These are phyloP conservation scores for Meda fulgida DNA, from an alignment of 2,797 vertebrate genomes.

Conservation along the genomic window DNA sequence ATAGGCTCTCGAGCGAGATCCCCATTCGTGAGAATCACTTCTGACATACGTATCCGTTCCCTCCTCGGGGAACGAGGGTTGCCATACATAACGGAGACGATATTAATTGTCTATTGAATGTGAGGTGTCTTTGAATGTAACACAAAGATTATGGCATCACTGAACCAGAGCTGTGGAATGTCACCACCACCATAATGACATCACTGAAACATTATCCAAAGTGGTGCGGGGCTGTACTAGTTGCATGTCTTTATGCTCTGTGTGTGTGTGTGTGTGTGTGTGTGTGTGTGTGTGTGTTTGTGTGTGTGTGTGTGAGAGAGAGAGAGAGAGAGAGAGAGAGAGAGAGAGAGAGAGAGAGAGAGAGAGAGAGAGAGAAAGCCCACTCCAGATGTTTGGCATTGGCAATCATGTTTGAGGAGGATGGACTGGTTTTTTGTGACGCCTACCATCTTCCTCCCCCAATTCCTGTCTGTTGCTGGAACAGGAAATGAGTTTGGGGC, in stretches of 20 bases:
- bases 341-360: not conserved
- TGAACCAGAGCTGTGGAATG: not conserved
- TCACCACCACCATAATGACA: constrained; percentile 10
- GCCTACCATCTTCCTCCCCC: constrained; percentile 6
- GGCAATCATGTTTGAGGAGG: constrained; percentile 16
- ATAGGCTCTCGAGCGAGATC: too few species aligned
- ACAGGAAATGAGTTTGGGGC: constrained; percentile 47
- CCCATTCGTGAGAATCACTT: too few species aligned
- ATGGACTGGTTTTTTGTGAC: constrained; percentile 31
- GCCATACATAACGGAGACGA: too few species aligned
- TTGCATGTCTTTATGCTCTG: not conserved
- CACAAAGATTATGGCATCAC: constrained; percentile 14
- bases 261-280: not conserved
- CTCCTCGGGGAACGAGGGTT: too few species aligned
- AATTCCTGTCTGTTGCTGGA: constrained; percentile 25
- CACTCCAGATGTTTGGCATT: constrained; percentile 45
- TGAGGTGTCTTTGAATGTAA: constrained; percentile 9
- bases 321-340: too few species aligned
- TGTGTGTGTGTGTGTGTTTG: not conserved
- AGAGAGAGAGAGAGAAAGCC: not conserved
- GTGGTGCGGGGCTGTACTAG: not conserved
- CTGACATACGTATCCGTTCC: too few species aligned
- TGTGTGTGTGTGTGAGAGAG: too few species aligned
- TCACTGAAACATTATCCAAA: constrained; percentile 26
- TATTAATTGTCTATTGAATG: constrained; percentile 3